phyloP scores from a whole-genome alignment of 2,888 invertebrate species.

The Tenthredo livida region DNA sequence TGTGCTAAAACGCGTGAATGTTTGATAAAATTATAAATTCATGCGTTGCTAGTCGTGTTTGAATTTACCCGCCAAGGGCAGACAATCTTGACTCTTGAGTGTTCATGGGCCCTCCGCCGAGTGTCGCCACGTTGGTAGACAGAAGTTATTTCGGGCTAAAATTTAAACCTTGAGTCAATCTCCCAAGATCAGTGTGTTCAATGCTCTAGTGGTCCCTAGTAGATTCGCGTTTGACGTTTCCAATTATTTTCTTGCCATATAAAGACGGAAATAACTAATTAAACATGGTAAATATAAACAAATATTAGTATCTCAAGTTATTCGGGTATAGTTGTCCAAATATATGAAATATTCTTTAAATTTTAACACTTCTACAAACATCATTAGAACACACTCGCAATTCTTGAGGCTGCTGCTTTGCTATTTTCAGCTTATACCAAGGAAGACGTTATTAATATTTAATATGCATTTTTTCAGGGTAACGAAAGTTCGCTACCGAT shows the following conservation, averaged over 20 bases:
- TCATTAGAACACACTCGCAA: neutral
- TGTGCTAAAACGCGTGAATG: neutral
- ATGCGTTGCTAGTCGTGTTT: neutral
- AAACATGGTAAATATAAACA: constrained; percentile 47
- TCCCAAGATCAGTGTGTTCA: neutral
- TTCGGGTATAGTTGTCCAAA: neutral
- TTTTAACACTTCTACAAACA: neutral
- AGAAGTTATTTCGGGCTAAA: neutral
- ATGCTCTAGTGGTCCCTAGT: constrained; percentile 20
- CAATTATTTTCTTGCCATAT: constrained; percentile 43
- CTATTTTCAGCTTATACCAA: constrained; percentile 49
- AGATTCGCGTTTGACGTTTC: constrained; percentile 50
- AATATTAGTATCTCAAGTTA: neutral
- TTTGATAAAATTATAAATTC: no score
- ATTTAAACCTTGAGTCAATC: neutral
- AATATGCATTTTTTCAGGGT: constrained; percentile 83
- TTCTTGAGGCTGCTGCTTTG: constrained; percentile 39
- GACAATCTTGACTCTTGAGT: neutral
- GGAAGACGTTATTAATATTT: constrained; percentile 52
- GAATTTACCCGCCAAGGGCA: neutral
- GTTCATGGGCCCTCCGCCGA: neutral
- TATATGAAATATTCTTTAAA: neutral
- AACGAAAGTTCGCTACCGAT: constrained; percentile 97
- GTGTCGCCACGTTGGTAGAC: constrained; percentile 1
- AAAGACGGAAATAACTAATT: constrained; percentile 43